Evolutionary conservation across 2,888 invertebrate genomes (phyloP), one percentile per base, ranked within the genome.

Genomic region (Volucella inanis): DNA sequence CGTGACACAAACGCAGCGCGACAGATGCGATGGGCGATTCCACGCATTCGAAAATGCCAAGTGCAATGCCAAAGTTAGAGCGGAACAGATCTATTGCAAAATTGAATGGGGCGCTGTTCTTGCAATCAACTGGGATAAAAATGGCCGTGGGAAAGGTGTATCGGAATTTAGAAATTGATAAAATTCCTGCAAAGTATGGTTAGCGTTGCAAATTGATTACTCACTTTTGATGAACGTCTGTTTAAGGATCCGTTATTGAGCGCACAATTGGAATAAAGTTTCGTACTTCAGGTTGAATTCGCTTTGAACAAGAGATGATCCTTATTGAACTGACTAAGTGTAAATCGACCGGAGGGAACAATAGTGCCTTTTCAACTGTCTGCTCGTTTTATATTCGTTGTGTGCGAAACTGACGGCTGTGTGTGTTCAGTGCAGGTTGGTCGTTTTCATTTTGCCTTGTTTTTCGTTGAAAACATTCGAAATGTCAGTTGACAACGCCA

Each of bases 401-500:
- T 55, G 31, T 61, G 50, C 8, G 12, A 31, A 6, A 31, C 31
- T 31, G 31, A 31, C 31, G 31, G 1, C 4, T 50, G n/a, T 43
- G 11, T 57, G 14, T 54, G 61, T 75, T 61, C n/a, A n/a, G 14
- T 52, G 61, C 12, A 6, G 54, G 38, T 31, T 31, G 18, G 43
- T 9, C 14, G 43, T 57, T 43, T 41, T 74, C 50, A 15, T 55
- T 55, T 83, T 83, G 57, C 31, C 50, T 68, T 74, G 49, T 79
- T 83, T 72, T 79, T 83, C 68, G 55, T 79, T 83, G 68, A 79
- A 83, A 83, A 79, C 83, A 80, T 70, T 68, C n/a, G 10, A 75
- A 70, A 70, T 65, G 83, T 68, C 83, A 83, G 74, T 78, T 79
- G 62, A 43, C 78, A 83, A 74, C 83, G 83, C 83, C 83, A 84